phyloP scores from a whole-genome alignment of 2,888 invertebrate genomes.

The Andrena praecox region DNA sequence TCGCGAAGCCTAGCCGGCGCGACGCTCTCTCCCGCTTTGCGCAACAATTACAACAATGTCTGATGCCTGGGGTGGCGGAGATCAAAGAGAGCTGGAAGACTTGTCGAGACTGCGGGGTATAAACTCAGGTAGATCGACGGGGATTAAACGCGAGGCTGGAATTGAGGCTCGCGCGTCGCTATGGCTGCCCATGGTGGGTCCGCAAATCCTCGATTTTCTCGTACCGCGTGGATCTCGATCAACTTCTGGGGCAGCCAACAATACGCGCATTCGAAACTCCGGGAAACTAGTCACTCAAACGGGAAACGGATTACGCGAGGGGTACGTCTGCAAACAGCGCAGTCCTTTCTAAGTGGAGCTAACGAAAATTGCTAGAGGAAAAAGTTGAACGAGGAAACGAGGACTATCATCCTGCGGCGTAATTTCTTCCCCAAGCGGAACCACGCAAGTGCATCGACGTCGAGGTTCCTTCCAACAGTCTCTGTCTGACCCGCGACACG shows the following conservation, averaged over 20 bases:
- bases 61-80: conserved; percentile 38
- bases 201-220: background rate
- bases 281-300: background rate
- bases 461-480: background rate
- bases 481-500: background rate
- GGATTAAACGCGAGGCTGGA: conserved; percentile 58
- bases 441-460: background rate
- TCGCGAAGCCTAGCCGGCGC: conserved; percentile 61
- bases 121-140: conserved; percentile 60
- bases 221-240: background rate
- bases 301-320: too few species aligned
- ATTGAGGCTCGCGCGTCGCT: conserved; percentile 40
- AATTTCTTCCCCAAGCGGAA: background rate
- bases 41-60: conserved; percentile 65
- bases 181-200: conserved; percentile 46
- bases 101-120: conserved; percentile 60
- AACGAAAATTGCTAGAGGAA: background rate
- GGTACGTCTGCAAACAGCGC: background rate
- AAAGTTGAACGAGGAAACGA: background rate
- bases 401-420: too few species aligned
- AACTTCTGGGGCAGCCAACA: background rate
- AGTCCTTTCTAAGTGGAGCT: too few species aligned
- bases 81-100: conserved; percentile 69
- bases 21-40: conserved; percentile 46
- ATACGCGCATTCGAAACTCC: background rate